Evolutionary conservation across 2,888 invertebrate genomes (phyloP).

Genomic region (Macrophya alboannulata): DNA sequence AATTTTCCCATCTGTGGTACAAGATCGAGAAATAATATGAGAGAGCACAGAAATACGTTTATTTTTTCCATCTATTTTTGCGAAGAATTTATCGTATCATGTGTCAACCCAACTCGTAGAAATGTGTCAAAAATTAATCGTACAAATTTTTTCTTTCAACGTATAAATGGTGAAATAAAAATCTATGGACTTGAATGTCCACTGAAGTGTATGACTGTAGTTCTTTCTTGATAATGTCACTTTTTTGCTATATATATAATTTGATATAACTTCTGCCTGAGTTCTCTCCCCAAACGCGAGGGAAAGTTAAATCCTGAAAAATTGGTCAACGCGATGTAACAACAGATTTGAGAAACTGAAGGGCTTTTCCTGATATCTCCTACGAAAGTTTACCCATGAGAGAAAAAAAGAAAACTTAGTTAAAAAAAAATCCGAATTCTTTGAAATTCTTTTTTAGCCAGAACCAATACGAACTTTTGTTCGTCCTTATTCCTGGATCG

Average conservation of each 20-base stretch:
- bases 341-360: conserved; percentile 6
- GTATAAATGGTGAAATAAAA: background rate
- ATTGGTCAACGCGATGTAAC: conserved; percentile 9
- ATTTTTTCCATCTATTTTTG: background rate
- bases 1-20: background rate
- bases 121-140: background rate
- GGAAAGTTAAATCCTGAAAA: conserved; percentile 21
- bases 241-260: background rate
- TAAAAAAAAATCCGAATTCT: background rate
- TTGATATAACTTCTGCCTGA: background rate
- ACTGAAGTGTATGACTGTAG: background rate
- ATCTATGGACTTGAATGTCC: background rate
- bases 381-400: background rate
- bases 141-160: background rate
- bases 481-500: background rate
- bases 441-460: background rate
- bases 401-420: background rate
- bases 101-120: background rate
- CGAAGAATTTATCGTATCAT: background rate
- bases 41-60: background rate
- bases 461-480: background rate
- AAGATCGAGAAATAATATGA: background rate
- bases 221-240: background rate
- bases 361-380: background rate
- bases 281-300: background rate